Evolutionary conservation across 2,113 vertebrate species (phyloP), one percentile per base, ranked within the genome.

Genomic region (Cyprinodon variegatus): DNA sequence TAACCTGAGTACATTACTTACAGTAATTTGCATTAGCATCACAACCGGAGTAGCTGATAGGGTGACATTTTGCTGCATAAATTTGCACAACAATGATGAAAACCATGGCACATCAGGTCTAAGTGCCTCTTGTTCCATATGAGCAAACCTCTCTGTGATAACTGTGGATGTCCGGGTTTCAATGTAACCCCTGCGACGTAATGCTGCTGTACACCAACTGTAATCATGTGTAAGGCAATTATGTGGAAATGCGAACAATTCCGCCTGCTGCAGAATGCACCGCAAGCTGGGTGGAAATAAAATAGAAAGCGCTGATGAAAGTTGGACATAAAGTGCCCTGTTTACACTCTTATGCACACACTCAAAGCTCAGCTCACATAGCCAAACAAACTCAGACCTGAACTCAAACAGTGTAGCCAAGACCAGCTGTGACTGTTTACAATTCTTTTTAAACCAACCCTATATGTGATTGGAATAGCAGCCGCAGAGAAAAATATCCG

Each of bases 51-150:
- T 4, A 60, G 29, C 53, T 48, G 61, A 59, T 57, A 14, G 29
- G 66, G 61, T 60, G 68, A 59, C 78, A 76, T 69, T 78, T 79
- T 65, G 59, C 79, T 77, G 77, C 69, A 83, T 73, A 61, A 39
- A 88, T 88, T 85, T 87, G 70, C 84, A 83, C 81, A 84, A 46
- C 63, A 81, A 83, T 75, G 72, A 87, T 45, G 73, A 80, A 80
- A 86, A 81, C 10, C 43, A 40, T 10, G 46, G 17, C 1, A 38
- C 79, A 83, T 88, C 76, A 78, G 48, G 10, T 70, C 71, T 76
- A 79, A 86, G 83, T 63, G 66, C 61, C 78, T 77, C 79, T 80
- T 64, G 76, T 82, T 77, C 29, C 3, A 20, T 45, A 29, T 43
- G 59, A 57, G 41, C 77, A 61, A 12, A 68, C 13, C 9, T 8